Percentiles rank a stretch among this genome's conserved stretches.
These are phyloP conservation scores for Hippocampus comes DNA, from an alignment of 2,113 vertebrate species.

Conservation along the genomic window DNA sequence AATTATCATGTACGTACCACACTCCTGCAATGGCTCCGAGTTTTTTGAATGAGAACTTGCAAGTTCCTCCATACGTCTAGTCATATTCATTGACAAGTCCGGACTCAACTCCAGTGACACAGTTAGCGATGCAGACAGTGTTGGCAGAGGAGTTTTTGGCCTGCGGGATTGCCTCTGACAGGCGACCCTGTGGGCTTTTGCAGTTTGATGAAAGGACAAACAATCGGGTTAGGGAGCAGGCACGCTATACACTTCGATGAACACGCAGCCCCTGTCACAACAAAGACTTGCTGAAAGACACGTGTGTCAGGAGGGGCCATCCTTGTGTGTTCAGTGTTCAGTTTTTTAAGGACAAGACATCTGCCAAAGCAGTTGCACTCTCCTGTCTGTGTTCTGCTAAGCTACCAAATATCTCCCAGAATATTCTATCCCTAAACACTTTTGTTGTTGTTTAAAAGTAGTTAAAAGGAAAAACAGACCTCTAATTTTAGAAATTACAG, in stretches of 20 bases:
- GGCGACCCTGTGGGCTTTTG: slow-evolving; percentile 34
- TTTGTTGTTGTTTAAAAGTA: no score
- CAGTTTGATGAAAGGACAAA: slow-evolving; percentile 53
- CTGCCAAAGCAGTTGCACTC: slow-evolving; percentile 14
- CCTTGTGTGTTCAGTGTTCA: background rate
- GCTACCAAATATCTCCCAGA: background rate
- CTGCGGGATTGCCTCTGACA: slow-evolving; percentile 40
- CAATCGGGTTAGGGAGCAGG: slow-evolving; percentile 54
- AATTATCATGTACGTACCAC: slow-evolving; percentile 2
- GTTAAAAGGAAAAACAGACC: no score
- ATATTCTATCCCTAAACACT: background rate
- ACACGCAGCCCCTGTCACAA: slow-evolving; percentile 17
- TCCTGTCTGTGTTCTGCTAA: slow-evolving; percentile 28
- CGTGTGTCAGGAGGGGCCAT: slow-evolving; percentile 10
- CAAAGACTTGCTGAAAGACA: slow-evolving; percentile 38
- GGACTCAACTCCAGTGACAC: slow-evolving; percentile 14
- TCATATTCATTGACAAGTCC: background rate
- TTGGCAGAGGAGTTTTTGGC: slow-evolving; percentile 14
- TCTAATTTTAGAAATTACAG: no score
- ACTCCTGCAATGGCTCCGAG: background rate
- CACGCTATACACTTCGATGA: slow-evolving; percentile 39
- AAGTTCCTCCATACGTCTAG: background rate
- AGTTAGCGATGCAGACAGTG: slow-evolving; percentile 13
- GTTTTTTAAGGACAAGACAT: background rate
- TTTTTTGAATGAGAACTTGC: background rate